Evolutionary conservation across 2,888 invertebrate genomes (phyloP).

Genomic region (Clusia tigrina): DNA sequence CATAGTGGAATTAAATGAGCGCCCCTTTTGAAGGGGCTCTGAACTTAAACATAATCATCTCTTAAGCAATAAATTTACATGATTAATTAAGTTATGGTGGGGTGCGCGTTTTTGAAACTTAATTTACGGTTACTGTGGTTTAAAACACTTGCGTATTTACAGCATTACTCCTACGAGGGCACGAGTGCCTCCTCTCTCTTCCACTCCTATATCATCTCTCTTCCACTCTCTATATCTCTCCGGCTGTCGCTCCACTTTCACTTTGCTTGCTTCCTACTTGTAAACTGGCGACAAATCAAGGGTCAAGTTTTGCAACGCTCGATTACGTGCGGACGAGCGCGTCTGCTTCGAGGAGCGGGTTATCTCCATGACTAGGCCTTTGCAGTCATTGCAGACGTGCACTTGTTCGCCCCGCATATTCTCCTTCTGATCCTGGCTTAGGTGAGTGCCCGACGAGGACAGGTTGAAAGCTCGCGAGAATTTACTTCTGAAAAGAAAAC

Average conservation of each 20-base stretch:
- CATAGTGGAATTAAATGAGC: too few relatives aligned
- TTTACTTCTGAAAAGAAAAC: conserved; percentile 68
- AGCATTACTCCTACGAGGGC: too few relatives aligned
- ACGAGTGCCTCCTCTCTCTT: too few relatives aligned
- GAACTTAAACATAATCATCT: too few relatives aligned
- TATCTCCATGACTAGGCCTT: conserved; percentile 91
- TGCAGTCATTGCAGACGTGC: conserved; percentile 94
- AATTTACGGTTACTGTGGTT: too few relatives aligned
- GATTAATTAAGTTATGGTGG: too few relatives aligned
- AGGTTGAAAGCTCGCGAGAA: conserved; percentile 71
- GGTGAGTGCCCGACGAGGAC: conserved; percentile 66
- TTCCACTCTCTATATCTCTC: background rate
- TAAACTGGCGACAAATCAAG: conserved; percentile 86
- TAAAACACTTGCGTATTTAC: too few relatives aligned
- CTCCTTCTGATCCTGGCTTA: conserved; percentile 67
- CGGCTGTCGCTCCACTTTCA: background rate
- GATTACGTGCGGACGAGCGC: conserved; percentile 82
- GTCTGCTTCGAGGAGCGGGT: conserved; percentile 79
- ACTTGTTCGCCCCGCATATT: conserved; percentile 80
- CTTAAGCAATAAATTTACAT: too few relatives aligned
- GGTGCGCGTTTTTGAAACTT: too few relatives aligned
- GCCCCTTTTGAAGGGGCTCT: too few relatives aligned
- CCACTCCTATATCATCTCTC: too few relatives aligned
- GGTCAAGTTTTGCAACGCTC: conserved; percentile 81
- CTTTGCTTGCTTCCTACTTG: conserved; percentile 60